Evolutionary conservation across 1,140 invertebrate species (phyloP), one percentile per base, ranked within the genome.

Genomic region (Trichogramma pretiosum): DNA sequence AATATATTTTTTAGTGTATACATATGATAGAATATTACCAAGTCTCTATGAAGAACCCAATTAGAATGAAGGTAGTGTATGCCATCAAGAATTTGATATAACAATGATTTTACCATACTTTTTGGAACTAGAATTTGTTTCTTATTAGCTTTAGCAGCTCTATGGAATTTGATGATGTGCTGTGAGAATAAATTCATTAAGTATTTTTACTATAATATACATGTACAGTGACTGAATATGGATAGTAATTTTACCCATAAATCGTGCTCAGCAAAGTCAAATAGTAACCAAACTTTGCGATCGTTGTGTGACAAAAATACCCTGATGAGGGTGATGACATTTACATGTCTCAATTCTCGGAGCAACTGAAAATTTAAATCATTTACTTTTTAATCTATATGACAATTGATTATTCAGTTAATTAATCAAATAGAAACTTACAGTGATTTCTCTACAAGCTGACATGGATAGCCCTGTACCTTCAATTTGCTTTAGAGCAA

Each of bases 241-340:
- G 24, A 18, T 8, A 39, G 3, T 21, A 35, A 14, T 61, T 63
- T 66, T 68, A 81, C 83, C 96, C 97, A 99, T 19, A 99, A 70
- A 78, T 99, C 97, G 78, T 99, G 95, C 75, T 99, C 97, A 4
- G 96, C 94, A 76, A 96, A 99, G 67, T 99, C 96, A 77, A 99
- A 97, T 22, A 99, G 72, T 18, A 99, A 74, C 87, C 94, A 99
- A 3, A 98, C 94, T 79, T 97, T 98, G 38, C 95, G 78, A 65
- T 98, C 95, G 63, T 84, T 88, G 64, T 98, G 93, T 1, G 96
- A 98, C 9, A 99, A 77, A 66, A 99, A 99, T 1, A 99, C 96
- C 56, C 93, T 77, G 59, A 98, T 95, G 23, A 99, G 73, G 57
- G 89, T 96, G 46, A 99, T 98, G 0, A 99, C 94, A 80, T 99